phyloP scores from a whole-genome alignment of 2,113 vertebrate species.

The Paramisgurnus dabryanus region DNA sequence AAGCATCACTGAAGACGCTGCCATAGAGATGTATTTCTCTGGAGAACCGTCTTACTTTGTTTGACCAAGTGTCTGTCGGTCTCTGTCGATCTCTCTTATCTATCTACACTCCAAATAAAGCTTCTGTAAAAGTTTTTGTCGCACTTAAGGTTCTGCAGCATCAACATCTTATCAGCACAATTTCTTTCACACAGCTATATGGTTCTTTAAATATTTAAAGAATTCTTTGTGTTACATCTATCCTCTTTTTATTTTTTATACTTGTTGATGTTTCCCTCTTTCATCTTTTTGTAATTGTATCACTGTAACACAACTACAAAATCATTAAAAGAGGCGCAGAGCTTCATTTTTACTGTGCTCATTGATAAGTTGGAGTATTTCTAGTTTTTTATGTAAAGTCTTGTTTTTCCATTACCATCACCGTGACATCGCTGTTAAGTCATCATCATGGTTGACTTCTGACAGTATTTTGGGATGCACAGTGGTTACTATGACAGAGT shows the following conservation, averaged over 20 bases:
- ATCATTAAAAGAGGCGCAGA: slow-evolving; percentile 8
- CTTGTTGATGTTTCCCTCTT: background rate
- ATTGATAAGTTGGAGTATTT: slow-evolving; percentile 45
- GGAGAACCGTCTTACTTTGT: background rate
- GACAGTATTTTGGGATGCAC: slow-evolving; percentile 21
- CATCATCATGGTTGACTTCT: slow-evolving; percentile 31
- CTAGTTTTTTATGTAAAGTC: slow-evolving; percentile 46
- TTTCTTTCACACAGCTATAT: too few species aligned
- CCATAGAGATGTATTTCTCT: slow-evolving; percentile 31
- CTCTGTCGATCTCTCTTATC: background rate
- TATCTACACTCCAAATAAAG: background rate
- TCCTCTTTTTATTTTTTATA: background rate
- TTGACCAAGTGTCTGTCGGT: background rate
- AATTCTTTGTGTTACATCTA: background rate
- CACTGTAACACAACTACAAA: background rate
- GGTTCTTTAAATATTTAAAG: too few species aligned
- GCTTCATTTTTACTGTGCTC: background rate
- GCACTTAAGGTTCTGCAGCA: too few species aligned
- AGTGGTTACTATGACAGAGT: background rate
- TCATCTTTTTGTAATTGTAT: background rate
- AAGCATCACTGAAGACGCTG: slow-evolving; percentile 49
- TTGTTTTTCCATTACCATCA: slow-evolving; percentile 29
- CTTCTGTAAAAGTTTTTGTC: too few species aligned
- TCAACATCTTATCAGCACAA: too few species aligned
- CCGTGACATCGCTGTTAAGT: slow-evolving; percentile 12